Percentiles rank a stretch among this genome's conserved stretches.
These are phyloP conservation scores for Ladona fulva DNA, from an alignment of 1,140 invertebrate species.

Conservation along the genomic window DNA sequence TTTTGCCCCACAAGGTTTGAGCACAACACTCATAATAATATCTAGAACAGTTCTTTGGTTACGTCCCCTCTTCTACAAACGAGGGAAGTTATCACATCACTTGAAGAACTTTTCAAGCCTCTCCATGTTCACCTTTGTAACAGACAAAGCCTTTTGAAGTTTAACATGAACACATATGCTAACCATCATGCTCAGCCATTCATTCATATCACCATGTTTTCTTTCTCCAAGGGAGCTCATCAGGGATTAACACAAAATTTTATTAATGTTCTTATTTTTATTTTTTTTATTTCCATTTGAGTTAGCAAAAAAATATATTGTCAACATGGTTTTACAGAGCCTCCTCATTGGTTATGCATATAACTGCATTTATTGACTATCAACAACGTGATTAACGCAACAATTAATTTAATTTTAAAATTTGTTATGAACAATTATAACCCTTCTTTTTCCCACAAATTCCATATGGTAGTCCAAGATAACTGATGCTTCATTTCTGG, in stretches of 20 bases:
- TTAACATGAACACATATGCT: background rate
- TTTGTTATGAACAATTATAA: too few relatives aligned
- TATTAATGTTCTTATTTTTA: too few relatives aligned
- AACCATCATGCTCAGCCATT: background rate
- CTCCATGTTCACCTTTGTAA: background rate
- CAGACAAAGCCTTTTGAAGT: background rate
- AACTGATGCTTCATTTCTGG: too few relatives aligned
- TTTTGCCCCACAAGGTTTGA: background rate
- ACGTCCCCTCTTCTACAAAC: background rate
- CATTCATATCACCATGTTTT: background rate
- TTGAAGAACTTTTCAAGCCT: constrained; percentile 5
- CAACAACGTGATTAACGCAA: background rate
- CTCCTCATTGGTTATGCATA: background rate
- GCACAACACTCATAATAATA: background rate
- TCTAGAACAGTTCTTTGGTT: constrained; percentile 1
- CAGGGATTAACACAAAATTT: background rate
- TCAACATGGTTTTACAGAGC: constrained; percentile 3
- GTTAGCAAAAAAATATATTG: background rate
- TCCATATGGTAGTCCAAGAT: too few relatives aligned
- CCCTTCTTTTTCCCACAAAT: too few relatives aligned
- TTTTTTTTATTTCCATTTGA: too few relatives aligned
- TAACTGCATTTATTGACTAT: constrained; percentile 3
- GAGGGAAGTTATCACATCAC: background rate
- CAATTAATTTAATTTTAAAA: background rate
- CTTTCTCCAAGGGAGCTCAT: background rate